Evolutionary conservation across 2,113 vertebrate species (phyloP).

Genomic region (Monopterus albus): DNA sequence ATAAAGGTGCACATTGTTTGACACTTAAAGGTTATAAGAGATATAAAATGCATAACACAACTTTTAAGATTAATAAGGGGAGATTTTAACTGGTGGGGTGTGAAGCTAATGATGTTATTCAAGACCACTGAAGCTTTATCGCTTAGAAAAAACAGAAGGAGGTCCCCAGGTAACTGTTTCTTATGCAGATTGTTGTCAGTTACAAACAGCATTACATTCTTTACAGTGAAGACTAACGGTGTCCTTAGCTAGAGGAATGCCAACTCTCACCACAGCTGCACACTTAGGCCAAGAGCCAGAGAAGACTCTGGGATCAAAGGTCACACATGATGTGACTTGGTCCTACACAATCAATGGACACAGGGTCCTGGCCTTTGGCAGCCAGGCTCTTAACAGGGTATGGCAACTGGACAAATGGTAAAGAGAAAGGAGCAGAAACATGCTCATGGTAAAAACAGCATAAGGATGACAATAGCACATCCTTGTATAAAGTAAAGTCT

Average conservation of each 20-base stretch:
- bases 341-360: constrained; percentile 73
- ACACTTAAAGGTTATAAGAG: constrained; percentile 54
- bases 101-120: constrained; percentile 30
- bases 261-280: constrained; percentile 78
- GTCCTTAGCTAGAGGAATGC: constrained; percentile 77
- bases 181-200: constrained; percentile 52
- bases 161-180: constrained; percentile 34
- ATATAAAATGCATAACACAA: neutral
- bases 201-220: constrained; percentile 64
- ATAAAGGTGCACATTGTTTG: constrained; percentile 47
- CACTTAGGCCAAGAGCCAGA: constrained; percentile 60
- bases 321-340: constrained; percentile 77
- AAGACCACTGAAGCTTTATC: constrained; percentile 26
- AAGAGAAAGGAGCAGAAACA: constrained; percentile 9
- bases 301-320: constrained; percentile 71
- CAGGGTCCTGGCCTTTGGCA: constrained; percentile 61
- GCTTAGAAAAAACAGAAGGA: constrained; percentile 3
- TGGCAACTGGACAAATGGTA: constrained; percentile 42
- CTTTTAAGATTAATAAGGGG: constrained; percentile 22
- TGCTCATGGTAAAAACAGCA: neutral
- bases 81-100: constrained; percentile 3
- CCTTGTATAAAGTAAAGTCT: no score
- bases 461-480: neutral
- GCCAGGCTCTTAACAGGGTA: constrained; percentile 39
- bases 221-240: constrained; percentile 77